Evolutionary conservation across 2,113 vertebrate species (phyloP), one percentile per base, ranked within the genome.

Genomic region (Epinephelus moara): DNA sequence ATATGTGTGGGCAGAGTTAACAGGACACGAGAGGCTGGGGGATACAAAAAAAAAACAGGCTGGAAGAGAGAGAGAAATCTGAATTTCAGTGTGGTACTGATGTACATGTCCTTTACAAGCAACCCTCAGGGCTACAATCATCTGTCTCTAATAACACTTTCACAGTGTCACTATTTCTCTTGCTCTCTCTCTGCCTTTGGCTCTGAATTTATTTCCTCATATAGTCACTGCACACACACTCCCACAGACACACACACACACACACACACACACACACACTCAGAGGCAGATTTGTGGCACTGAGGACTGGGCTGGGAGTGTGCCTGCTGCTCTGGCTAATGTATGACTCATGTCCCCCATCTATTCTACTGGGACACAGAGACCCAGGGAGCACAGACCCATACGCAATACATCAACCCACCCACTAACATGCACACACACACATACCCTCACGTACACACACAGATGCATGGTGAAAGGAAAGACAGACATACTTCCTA

Each of bases 281-380:
- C 6, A 27, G 60, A 73, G 55, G 55, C 68, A 86, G 77, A 91
- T 91, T 84, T 82, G 88, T 76, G 52, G 88, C 75, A 25, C 25
- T 37, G 62, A 91, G 50, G 59, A 71, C 70, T 49, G 62, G 62
- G 83, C 61, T 83, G 67, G 60, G 74, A 81, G 82, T 2, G 56
- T 79, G 85, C 27, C 85, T 85, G 72, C 83, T 81, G 87, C 80
- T 81, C 68, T 30, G 80, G 70, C 76, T 87, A 88, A 89, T 80
- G 76, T 66, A 85, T 89, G 88, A 88, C 86, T 91, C 87, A 88
- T 78, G 78, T 60, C 75, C 49, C 66, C 57, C 53, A 80, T 86
- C 63, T 77, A 77, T 82, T 87, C 67, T 62, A 49, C 71, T 2
- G 9, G 74, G 85, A 78, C 67, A 62, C 85, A 87, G 70, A 85